Evolutionary conservation across 2,113 vertebrate genomes (phyloP), one percentile per base, ranked within the genome.

Genomic region (cattle (Bos taurus)): DNA sequence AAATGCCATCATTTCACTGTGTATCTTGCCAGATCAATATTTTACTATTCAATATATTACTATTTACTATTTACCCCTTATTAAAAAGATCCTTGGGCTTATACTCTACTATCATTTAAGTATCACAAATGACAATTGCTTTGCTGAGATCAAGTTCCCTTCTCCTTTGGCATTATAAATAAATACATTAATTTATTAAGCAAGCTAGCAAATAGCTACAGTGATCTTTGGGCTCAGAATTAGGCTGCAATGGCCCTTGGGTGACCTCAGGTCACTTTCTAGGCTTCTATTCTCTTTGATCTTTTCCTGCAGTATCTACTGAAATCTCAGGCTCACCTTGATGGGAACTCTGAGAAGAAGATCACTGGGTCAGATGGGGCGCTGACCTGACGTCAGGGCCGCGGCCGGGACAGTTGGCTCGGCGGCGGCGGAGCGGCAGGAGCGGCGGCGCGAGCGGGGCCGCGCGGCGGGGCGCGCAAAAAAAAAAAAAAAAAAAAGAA

Each of bases 381-480:
- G 98, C 97, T 98, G 99, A 98, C 98, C 97, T 99, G 99, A 99
- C 99, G 99, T 99, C 99, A 99, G 93, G 98, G 96, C 97, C 54
- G 98, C 95, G 98, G 98, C 99, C 97, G 26, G 88, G 94, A 97
- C 98, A 98, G 98, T 98, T 98, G 97, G 98, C 97, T 93, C 96
- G 94, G 95, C 93, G 94, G 96, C 96, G 56, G 95, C 91, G 88
- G 50, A 90, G 97, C 86, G 64, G 97, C 97, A 60, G 93, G 85
- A 97, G 90, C 80, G 25, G 85, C 21, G 52, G 94, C 62, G 88
- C 21, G 57, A 92, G 91, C 9, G 12, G 93, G 82, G 87, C 96
- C 87, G 96, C 95, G 95, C 96, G 80, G 92, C 36, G 21, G 46
- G 64, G 78, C 95, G 74, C 96, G 88, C 64, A 36, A 36, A 36